Conservation (phyloP, 2,797 vertebrate species). For the Capromys pilorides region DNA sequence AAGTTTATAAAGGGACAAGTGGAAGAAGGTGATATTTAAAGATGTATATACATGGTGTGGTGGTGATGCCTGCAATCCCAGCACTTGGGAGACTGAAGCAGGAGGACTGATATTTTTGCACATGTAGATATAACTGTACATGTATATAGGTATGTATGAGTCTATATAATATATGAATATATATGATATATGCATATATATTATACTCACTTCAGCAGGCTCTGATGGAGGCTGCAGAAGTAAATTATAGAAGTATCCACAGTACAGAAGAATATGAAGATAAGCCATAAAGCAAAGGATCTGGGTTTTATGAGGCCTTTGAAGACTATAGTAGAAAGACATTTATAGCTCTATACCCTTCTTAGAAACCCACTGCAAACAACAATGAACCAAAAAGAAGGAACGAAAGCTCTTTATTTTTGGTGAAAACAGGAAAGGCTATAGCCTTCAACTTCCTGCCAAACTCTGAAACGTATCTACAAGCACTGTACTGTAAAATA, state of each 20-base stretch:
- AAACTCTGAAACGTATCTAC: background rate
- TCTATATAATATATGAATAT: background rate
- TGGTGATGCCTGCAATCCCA: background rate
- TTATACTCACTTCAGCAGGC: background rate
- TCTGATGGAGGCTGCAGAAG: background rate
- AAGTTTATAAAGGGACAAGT: background rate
- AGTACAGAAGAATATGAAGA: background rate
- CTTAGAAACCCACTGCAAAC: background rate
- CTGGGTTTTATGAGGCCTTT: constrained; percentile 3
- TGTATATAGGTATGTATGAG: background rate
- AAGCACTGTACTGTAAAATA: background rate
- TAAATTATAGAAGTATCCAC: background rate
- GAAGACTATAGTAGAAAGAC: background rate
- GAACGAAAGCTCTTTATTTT: background rate
- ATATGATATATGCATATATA: background rate
- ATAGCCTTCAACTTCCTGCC: background rate
- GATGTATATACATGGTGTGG: too few relatives aligned
- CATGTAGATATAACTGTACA: background rate
- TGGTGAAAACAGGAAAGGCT: background rate
- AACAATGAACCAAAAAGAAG: background rate
- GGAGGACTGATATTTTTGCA: background rate
- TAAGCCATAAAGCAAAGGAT: background rate
- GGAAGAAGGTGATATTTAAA: background rate
- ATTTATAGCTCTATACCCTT: background rate
- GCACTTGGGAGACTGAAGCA: background rate